phyloP scores from a whole-genome alignment of 2,113 vertebrate genomes.

The Entelurus aequoreus region DNA sequence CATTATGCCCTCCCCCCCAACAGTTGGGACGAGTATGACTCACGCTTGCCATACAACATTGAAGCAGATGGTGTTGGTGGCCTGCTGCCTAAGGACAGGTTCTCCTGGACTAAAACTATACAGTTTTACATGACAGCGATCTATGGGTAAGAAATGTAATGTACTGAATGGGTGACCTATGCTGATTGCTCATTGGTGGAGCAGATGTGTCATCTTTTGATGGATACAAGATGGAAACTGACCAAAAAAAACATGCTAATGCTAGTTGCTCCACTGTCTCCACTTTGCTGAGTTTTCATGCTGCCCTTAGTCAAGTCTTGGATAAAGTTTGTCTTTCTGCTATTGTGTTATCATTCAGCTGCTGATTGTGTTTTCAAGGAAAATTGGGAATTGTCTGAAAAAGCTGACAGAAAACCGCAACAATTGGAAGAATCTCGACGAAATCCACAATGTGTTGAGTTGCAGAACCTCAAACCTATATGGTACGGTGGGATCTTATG shows the following conservation, averaged over 20 bases:
- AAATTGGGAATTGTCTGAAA: constrained; percentile 44
- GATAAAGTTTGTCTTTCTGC: too few species aligned
- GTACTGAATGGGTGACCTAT: background rate
- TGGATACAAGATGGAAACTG: too few species aligned
- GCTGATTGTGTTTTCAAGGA: constrained; percentile 19
- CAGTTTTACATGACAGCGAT: constrained; percentile 27
- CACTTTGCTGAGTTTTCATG: too few species aligned
- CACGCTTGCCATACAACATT: constrained; percentile 47
- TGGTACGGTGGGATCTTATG: constrained; percentile 26
- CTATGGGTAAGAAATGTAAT: constrained; percentile 25
- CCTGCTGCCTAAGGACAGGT: constrained; percentile 48
- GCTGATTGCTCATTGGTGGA: too few species aligned
- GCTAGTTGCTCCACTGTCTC: too few species aligned
- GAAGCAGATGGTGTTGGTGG: background rate
- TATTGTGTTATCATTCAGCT: too few species aligned
- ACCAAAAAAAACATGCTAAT: background rate
- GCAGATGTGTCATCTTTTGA: too few species aligned
- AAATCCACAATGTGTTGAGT: constrained; percentile 38
- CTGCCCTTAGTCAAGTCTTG: too few species aligned
- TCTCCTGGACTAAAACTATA: constrained; percentile 50
- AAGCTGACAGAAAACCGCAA: constrained; percentile 9
- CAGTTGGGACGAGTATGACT: constrained; percentile 49
- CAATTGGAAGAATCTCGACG: constrained; percentile 37
- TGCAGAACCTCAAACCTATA: constrained; percentile 36
- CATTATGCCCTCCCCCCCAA: background rate